Evolutionary conservation across 1,140 invertebrate species (phyloP).

Genomic region (Thaumetopoea pityocampa): DNA sequence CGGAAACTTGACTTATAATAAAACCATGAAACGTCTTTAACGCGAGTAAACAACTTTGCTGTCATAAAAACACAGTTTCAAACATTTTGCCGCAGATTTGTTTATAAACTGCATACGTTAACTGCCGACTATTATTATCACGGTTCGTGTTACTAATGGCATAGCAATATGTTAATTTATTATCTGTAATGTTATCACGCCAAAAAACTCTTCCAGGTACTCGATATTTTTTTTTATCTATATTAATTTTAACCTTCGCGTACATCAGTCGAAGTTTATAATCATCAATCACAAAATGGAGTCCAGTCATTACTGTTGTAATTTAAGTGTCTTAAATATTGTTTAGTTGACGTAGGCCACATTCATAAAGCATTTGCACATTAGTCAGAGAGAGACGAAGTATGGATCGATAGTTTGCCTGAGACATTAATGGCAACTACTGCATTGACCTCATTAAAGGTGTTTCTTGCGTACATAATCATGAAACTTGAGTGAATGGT

Average conservation of each 20-base stretch:
- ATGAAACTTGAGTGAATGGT: too few species aligned
- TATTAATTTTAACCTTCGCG: too few species aligned
- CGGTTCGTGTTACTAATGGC: too few species aligned
- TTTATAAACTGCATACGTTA: too few species aligned
- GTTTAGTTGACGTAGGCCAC: constrained; percentile 15
- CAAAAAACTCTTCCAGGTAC: too few species aligned
- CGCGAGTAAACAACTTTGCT: constrained; percentile 27
- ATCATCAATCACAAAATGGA: constrained; percentile 1
- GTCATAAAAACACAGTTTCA: constrained; percentile 32
- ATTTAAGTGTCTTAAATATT: neutral
- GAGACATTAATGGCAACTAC: constrained; percentile 69
- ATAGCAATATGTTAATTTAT: too few species aligned
- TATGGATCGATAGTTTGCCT: constrained; percentile 72
- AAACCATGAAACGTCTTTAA: constrained; percentile 20
- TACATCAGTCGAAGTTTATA: neutral
- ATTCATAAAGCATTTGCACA: constrained; percentile 43
- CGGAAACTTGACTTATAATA: constrained; percentile 10
- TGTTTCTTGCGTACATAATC: too few species aligned
- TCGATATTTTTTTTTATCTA: too few species aligned
- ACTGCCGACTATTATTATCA: constrained; percentile 3
- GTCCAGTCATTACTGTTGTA: neutral
- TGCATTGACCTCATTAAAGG: constrained; percentile 73
- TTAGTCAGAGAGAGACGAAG: constrained; percentile 68
- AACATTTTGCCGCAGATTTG: constrained; percentile 7
- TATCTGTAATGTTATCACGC: constrained; percentile 9